Evolutionary conservation across 2,113 vertebrate genomes (phyloP).

Genomic region (Trinectes maculatus): DNA sequence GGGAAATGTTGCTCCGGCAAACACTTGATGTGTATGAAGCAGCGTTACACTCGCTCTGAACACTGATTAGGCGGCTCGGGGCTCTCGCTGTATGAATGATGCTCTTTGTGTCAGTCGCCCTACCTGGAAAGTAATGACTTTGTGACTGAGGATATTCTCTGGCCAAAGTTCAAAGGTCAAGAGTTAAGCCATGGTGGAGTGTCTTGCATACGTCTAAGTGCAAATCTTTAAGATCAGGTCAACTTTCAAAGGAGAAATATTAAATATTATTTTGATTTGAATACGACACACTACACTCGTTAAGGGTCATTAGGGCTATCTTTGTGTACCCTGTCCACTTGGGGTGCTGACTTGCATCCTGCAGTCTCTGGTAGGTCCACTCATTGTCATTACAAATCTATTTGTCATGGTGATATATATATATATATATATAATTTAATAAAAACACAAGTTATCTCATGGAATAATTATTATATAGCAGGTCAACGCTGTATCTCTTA

Average conservation of each 20-base stretch:
- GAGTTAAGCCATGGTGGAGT: constrained; percentile 25
- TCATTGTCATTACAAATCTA: constrained; percentile 53
- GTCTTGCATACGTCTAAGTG: too few species aligned
- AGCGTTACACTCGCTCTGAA: constrained; percentile 62
- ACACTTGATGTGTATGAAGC: constrained; percentile 44
- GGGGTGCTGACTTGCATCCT: constrained; percentile 19
- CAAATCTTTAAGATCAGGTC: background rate
- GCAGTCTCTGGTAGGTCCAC: constrained; percentile 7
- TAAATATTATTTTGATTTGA: background rate
- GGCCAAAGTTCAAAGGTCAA: constrained; percentile 71
- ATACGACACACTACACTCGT: constrained; percentile 1
- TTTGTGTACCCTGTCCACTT: constrained; percentile 14
- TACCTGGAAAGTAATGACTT: constrained; percentile 41
- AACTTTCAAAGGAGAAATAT: background rate
- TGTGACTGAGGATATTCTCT: constrained; percentile 15
- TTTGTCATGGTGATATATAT: background rate
- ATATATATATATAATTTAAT: background rate
- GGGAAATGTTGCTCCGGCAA: constrained; percentile 64
- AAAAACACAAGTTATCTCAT: background rate
- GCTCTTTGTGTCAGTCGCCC: constrained; percentile 68
- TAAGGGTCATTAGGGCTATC: constrained; percentile 6
- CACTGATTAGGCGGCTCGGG: constrained; percentile 68
- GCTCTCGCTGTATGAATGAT: constrained; percentile 73
- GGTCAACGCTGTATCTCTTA: background rate
- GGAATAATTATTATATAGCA: background rate